These are phyloP conservation scores for Trochalopteron elliotii DNA, from an alignment of 2,113 vertebrate genomes.

Conservation along the genomic window DNA sequence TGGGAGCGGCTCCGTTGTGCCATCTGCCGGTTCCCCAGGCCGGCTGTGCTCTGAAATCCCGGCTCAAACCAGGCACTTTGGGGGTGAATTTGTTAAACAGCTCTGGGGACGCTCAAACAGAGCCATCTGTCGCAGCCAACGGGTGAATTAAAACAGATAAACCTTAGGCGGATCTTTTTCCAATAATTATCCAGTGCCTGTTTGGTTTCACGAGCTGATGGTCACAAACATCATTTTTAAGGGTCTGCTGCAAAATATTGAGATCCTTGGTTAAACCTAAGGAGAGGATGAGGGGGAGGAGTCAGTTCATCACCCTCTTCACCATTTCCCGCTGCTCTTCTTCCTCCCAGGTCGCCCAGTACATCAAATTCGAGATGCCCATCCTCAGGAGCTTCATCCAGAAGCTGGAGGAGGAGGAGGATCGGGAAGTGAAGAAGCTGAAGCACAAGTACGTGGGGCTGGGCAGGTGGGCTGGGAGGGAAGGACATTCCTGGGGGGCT, in stretches of 20 bases:
- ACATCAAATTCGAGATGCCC: slow-evolving; percentile 98
- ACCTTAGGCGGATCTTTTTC: rapidly evolving
- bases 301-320: rapidly evolving
- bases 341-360: slow-evolving; percentile 89
- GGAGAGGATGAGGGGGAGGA: not conserved
- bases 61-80: rapidly evolving
- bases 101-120: not conserved
- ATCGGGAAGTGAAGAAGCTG: slow-evolving; percentile 92
- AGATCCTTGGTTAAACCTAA: not conserved
- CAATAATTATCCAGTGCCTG: rapidly evolving
- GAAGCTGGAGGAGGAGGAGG: slow-evolving; percentile 95
- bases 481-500: rapidly evolving
- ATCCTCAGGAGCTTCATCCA: slow-evolving; percentile 95
- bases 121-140: rapidly evolving
- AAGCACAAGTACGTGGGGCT: slow-evolving; percentile 76
- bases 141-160: not conserved
- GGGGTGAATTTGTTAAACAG: not conserved
- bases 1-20: not conserved
- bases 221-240: rapidly evolving
- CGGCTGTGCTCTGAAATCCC: not conserved
- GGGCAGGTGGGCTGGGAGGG: not conserved
- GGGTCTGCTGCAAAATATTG: not conserved
- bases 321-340: not conserved
- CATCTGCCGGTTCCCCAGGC: not conserved
- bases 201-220: rapidly evolving